Base-by-base conservation (phyloP, 2,888 invertebrate species). In the Lagria hirta region DNA sequence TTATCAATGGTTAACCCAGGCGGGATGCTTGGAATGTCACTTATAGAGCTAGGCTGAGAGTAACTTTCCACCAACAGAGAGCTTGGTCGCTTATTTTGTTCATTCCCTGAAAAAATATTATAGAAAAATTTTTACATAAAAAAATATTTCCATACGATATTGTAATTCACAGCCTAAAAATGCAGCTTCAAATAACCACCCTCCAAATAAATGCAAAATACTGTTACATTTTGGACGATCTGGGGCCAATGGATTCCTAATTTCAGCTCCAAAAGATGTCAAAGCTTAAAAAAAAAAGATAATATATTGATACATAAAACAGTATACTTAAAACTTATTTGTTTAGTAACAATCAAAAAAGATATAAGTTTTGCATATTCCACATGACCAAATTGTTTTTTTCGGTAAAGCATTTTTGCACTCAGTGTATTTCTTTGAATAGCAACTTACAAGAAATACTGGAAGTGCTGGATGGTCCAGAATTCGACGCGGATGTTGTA, bases 181-280 rank as follows among this genome's bases (percentile, higher is more conserved):
- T 2, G 95, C 89, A 3, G 95, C 95, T 70, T 97, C 96, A 68
- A 96, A 95, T 50, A 97, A 74, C 97, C 97, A 97, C 65, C 92
- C 89, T 1, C 97, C 96, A 71, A 96, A 95, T 54, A 97, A 76
- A 71, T 97, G 95, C 43, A 97, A 79, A 67, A 97, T 88, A 51
- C 95, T 95, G 73, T 97, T 96, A 61, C 94, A 94, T 66, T 90
- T 90, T 11, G 96, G 94, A 40, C 95, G 79, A 15, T 83, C 77
- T 10, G 84, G 80, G 1, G 89, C 85, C 51, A 89, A 72, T 0
- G 86, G 83, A 8, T 55, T 58, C 37, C 64, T 64, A 17, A 62
- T 58, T 52, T 70, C 69, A 37, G 71, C 69, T 3, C 78, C 77
- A 46, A 83, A 70, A 2, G 62, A 64, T 4, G 77, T 75, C 52